phyloP scores from a whole-genome alignment of 2,113 vertebrate genomes.

The Origma solitaria region DNA sequence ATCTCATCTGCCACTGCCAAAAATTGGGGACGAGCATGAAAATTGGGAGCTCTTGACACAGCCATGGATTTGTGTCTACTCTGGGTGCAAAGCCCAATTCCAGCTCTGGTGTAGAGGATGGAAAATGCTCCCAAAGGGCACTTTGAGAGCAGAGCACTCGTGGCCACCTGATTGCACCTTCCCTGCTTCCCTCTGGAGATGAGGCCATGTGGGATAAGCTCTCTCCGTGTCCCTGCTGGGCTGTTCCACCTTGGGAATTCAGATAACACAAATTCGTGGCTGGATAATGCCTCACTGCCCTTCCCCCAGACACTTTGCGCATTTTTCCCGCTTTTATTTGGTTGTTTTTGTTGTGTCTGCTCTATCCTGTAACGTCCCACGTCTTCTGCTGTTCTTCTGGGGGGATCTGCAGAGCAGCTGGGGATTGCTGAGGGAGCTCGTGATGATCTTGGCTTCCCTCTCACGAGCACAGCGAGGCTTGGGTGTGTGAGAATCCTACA shows the following conservation, averaged over 20 bases:
- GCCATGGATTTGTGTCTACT: not conserved
- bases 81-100: not conserved
- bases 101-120: not conserved
- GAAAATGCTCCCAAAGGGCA: not conserved
- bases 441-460: not conserved
- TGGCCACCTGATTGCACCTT: not conserved
- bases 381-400: not conserved
- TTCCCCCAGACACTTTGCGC: not conserved
- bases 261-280: not conserved
- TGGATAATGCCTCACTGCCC: not conserved
- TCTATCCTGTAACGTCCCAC: not conserved
- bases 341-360: not conserved
- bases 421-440: not conserved
- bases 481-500: not conserved
- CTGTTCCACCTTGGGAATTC: not conserved
- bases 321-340: not conserved
- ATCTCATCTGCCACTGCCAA: not conserved
- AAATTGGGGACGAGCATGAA: not conserved
- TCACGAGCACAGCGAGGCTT: not conserved
- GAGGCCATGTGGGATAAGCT: not conserved
- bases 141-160: not conserved
- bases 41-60: not conserved
- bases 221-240: not conserved
- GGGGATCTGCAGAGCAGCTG: constrained; percentile 11
- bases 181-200: not conserved